Conservation (phyloP, 1,140 invertebrate species). For the Lucilia cuprina region DNA sequence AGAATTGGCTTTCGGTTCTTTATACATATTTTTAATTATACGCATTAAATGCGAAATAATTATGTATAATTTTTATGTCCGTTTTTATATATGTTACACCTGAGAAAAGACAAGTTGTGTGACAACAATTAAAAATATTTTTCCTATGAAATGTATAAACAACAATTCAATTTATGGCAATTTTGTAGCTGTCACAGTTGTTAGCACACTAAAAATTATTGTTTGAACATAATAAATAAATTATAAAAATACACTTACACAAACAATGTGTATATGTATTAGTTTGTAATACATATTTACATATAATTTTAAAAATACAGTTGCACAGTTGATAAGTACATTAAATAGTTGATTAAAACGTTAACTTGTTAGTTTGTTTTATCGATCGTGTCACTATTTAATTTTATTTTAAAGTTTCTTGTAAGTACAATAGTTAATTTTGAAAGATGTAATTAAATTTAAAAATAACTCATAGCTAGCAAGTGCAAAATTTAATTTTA, state of each 20-base stretch:
- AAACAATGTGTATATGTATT: too few species aligned
- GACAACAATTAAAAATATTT: constrained; percentile 27
- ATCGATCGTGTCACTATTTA: too few species aligned
- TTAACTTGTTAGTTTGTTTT: too few species aligned
- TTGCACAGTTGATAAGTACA: too few species aligned
- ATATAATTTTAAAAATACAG: too few species aligned
- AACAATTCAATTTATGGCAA: constrained; percentile 30
- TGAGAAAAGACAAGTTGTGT: constrained; percentile 6
- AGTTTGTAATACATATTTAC: too few species aligned
- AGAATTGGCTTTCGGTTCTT: not conserved
- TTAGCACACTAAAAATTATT: constrained; percentile 36
- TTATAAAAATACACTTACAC: not conserved
- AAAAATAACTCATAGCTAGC: too few species aligned
- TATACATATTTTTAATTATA: not conserved
- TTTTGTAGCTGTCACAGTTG: constrained; percentile 36
- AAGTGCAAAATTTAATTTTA: too few species aligned
- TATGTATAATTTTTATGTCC: not conserved
- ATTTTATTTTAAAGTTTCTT: too few species aligned
- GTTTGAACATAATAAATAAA: constrained; percentile 35
- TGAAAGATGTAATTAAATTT: too few species aligned
- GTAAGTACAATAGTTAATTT: too few species aligned
- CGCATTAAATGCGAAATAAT: not conserved
- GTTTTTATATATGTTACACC: not conserved
- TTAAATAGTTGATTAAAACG: too few species aligned
- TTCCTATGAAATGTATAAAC: not conserved